These are phyloP conservation scores for Platerodrilus igneus DNA, from an alignment of 2,888 invertebrate genomes.

Conservation along the genomic window DNA sequence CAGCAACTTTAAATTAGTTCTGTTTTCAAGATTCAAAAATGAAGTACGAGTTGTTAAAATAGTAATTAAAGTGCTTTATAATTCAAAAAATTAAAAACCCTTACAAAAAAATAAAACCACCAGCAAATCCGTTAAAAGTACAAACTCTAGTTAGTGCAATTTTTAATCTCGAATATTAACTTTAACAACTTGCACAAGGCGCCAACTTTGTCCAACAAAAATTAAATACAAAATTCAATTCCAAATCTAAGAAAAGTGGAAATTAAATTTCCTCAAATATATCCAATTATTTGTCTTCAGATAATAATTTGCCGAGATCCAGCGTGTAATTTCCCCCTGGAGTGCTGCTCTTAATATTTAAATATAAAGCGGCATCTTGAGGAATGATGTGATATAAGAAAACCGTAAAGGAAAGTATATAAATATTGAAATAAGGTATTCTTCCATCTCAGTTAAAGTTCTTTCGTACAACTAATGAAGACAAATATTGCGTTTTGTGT, in stretches of 20 bases:
- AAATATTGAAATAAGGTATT: slow-evolving; percentile 33
- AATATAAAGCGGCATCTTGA: slow-evolving; percentile 29
- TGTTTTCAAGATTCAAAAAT: too few relatives aligned
- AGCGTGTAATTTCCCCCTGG: slow-evolving; percentile 33
- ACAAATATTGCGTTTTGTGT: slow-evolving; percentile 27
- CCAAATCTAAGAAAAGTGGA: slow-evolving; percentile 14
- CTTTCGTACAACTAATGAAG: slow-evolving; percentile 28
- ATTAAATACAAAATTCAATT: too few relatives aligned
- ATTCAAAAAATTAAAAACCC: too few relatives aligned
- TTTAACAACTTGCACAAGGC: too few relatives aligned
- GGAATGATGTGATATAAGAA: slow-evolving; percentile 31
- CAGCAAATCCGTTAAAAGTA: too few relatives aligned
- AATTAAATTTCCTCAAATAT: slow-evolving; percentile 19
- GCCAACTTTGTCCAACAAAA: too few relatives aligned
- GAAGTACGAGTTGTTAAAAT: too few relatives aligned
- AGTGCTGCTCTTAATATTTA: slow-evolving; percentile 34
- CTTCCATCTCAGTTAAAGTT: slow-evolving; percentile 25
- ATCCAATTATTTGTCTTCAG: slow-evolving; percentile 25
- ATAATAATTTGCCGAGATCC: slow-evolving; percentile 27
- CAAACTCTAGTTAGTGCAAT: too few relatives aligned
- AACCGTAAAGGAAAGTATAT: slow-evolving; percentile 27
- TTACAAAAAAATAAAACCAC: too few relatives aligned
- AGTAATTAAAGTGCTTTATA: too few relatives aligned
- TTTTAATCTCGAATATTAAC: too few relatives aligned
- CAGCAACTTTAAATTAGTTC: too few relatives aligned